phyloP scores from a whole-genome alignment of 2,888 invertebrate species.

The Tipula helvola region DNA sequence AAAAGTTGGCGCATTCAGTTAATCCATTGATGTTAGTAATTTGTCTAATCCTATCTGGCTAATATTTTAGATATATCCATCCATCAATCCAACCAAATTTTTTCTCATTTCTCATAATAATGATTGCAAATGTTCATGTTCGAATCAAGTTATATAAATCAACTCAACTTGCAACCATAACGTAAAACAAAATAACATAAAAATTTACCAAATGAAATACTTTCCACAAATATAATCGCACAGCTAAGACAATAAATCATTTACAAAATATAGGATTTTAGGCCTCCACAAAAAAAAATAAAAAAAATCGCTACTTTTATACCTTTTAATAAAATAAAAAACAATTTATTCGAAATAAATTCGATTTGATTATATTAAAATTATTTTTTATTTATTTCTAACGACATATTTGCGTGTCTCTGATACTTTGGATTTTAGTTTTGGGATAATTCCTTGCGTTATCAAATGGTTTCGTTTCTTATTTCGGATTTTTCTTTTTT shows the following conservation, averaged over 20 bases:
- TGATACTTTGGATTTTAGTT: background rate
- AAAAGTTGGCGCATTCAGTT: no score
- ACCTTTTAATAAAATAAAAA: background rate
- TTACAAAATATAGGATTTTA: background rate
- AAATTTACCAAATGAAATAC: no score
- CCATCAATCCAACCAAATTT: background rate
- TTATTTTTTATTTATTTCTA: background rate
- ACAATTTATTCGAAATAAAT: background rate
- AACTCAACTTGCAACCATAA: background rate
- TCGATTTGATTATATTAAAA: background rate
- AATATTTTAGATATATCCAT: background rate
- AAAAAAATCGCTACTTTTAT: background rate
- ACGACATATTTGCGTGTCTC: background rate
- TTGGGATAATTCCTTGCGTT: background rate
- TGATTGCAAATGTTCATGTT: slow-evolving; percentile 10
- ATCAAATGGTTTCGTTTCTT: background rate
- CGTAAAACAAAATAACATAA: background rate
- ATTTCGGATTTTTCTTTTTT: background rate
- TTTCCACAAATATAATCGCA: background rate
- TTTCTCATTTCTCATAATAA: background rate
- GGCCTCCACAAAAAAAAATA: background rate
- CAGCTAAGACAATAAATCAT: slow-evolving; percentile 7
- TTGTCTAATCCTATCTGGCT: no score
- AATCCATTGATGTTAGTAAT: no score
- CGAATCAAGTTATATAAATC: background rate